Percentiles rank a stretch among this genome's conserved stretches.
Evolutionary conservation across 2,888 invertebrate species (phyloP).

Genomic region (Iphiclides podalirius): DNA sequence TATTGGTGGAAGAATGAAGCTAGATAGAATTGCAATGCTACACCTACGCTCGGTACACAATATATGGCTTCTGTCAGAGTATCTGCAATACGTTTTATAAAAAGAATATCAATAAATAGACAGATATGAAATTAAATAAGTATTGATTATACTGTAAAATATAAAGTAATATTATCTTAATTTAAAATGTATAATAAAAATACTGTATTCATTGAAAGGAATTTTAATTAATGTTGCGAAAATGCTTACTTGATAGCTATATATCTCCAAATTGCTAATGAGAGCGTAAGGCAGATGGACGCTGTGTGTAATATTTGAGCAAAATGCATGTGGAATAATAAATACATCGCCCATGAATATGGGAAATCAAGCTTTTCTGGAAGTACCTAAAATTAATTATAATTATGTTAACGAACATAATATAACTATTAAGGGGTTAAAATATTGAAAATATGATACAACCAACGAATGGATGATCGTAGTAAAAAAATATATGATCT

Average conservation of each 20-base stretch:
- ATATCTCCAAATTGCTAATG: conserved; percentile 93
- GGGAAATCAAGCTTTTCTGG: conserved; percentile 84
- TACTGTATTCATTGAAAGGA: too few species aligned
- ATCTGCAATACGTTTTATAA: too few species aligned
- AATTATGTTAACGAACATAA: neutral
- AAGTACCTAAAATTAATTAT: conserved; percentile 59
- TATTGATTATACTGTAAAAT: too few species aligned
- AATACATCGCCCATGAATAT: conserved; percentile 86
- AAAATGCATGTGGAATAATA: conserved; percentile 90
- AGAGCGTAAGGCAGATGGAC: conserved; percentile 89
- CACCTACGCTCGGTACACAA: conserved; percentile 89
- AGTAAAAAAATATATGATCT: too few species aligned
- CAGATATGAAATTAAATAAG: neutral
- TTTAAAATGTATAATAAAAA: too few species aligned
- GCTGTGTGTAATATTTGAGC: conserved; percentile 90
- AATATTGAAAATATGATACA: too few species aligned
- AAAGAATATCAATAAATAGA: too few species aligned
- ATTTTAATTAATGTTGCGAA: too few species aligned
- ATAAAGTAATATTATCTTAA: too few species aligned
- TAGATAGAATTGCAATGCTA: conserved; percentile 85
- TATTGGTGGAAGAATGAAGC: conserved; percentile 87
- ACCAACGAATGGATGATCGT: too few species aligned
- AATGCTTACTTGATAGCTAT: conserved; percentile 87
- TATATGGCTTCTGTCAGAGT: conserved; percentile 87
- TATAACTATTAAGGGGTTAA: neutral